Base-by-base conservation (phyloP, 2,113 vertebrate species). In the Ochotona princeps region DNA sequence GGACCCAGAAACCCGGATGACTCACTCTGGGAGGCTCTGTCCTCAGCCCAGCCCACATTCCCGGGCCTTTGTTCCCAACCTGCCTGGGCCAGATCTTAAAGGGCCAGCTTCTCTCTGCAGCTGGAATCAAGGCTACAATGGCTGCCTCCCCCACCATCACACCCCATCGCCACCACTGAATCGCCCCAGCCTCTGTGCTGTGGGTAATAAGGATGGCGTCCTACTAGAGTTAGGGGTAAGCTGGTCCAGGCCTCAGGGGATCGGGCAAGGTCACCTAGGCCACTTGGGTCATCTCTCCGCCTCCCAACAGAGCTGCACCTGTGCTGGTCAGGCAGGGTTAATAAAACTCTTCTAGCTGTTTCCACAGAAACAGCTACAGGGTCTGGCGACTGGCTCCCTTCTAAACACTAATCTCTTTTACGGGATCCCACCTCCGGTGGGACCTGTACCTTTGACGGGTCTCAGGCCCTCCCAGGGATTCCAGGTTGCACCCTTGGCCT, bases 31-130 rank as follows among this genome's bases (percentile, higher is more conserved):
- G 76, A 66, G 88, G 88, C 94, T 90, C 81, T 0, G 61, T n/a
- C 18, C 35, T 54, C 7, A 18, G 60, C 69, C 89, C 93, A 25
- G 94, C 96, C 89, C 91, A 89, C 91, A 90, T 95, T 93, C 91
- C 87, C 70, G 11, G 92, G 83, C 66, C 93, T 94, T 95, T 93
- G 96, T 95, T 94, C 95, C 75, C 32, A 2, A 70, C 66, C 72
- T 2, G 74, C 88, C 49, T 0, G 65, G 61, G 85, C 63, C 30
- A 1, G 74, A 80, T 87, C 95, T 95, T 96, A 96, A 96, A 96
- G 95, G 93, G 91, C 91, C 95, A 93, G 95, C 63, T 78, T 88
- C 70, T 32, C 79, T 32, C 79, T 3, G 21, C 44, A 57, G 69
- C 17, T 2, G 51, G 38, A 65, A n/a, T 66, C 2, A 30, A 35